Evolutionary conservation across 2,113 vertebrate species (phyloP).

Genomic region (Loxodonta africana): DNA sequence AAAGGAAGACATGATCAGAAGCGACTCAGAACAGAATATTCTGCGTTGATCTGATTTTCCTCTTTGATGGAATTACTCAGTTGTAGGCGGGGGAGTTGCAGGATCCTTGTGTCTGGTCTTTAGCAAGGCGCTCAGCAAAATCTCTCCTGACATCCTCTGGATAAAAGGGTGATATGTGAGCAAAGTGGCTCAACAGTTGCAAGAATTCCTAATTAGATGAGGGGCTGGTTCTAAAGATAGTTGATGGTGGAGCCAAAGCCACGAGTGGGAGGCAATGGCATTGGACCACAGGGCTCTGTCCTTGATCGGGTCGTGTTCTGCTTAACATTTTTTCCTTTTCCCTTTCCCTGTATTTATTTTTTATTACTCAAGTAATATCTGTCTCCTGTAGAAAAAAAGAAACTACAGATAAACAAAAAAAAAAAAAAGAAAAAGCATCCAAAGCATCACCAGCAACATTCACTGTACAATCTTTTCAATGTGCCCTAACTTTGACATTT

Average conservation of each 20-base stretch:
- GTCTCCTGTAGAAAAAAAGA: not conserved
- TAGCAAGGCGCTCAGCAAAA: not conserved
- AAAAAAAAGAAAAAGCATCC: not conserved
- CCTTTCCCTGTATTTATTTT: not conserved
- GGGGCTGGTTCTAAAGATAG: not conserved
- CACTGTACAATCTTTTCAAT: not conserved
- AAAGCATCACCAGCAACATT: not conserved
- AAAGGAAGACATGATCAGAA: not conserved
- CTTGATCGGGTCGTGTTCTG: not conserved
- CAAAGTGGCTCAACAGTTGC: accelerated
- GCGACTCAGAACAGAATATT: not conserved
- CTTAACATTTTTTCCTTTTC: not conserved
- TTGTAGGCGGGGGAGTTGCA: not conserved
- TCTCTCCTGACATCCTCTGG: slow-evolving; percentile 4
- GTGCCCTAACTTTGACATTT: not conserved
- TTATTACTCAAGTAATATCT: not conserved
- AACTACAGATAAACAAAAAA: not conserved
- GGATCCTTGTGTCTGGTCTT: slow-evolving; percentile 41
- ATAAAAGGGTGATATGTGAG: not conserved
- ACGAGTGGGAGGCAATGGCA: too few relatives aligned
- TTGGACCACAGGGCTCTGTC: not conserved
- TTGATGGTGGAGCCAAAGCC: not conserved
- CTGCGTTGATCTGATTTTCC: slow-evolving; percentile 38
- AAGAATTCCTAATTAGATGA: not conserved
- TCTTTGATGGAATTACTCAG: slow-evolving; percentile 9